Base-by-base conservation (phyloP, 30 jellyfish, hydroid and myxozoan species). In the Hydractinia echinata region DNA sequence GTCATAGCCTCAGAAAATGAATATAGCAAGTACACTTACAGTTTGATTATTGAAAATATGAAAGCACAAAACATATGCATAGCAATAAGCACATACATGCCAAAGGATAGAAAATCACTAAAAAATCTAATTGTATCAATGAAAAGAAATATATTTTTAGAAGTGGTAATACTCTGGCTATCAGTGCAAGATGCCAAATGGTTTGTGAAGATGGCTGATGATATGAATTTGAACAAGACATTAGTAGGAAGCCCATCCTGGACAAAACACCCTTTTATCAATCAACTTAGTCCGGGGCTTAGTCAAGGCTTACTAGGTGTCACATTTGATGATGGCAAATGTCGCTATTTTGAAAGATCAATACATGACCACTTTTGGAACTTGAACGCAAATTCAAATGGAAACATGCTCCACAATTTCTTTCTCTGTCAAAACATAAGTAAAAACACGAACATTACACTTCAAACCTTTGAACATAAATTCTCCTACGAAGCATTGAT, bases 241-340 rank as follows among this genome's bases (percentile, higher is more conserved):
- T 64, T 44, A 51, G 39, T 64, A 7, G 74, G 51, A 64, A 64
- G 74, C 39, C 74, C 74, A n/a, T 7, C 74, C 10, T 64, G 74
- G 74, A 64, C 74, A n/a, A 44, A 64, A 64, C 74, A 64, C 74
- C 39, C 74, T 7, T 64, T 64, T 64, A 7, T 64, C 39, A n/a
- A 13, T 51, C 74, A 13, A 13, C 7, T 64, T 6, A 7, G 51
- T 6, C 74, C 74, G 4, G 9, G 51, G 1, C 19, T 64, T n/a
- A n/a, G 51, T 64, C 74, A 64, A n/a, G 74, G 74, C 9, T n/a
- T 64, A 64, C 74, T 64, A 7, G 74, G 74, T 7, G 19, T 64
- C 10, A 13, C 19, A 8, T 64, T 64, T 51, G 51, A 64, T n/a
- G 19, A 44, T 13, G 19, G 39, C 4, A 44, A 6, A n/a, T 7